phyloP scores from a whole-genome alignment of 2,797 vertebrate genomes.

The Falco novaeseelandiae region DNA sequence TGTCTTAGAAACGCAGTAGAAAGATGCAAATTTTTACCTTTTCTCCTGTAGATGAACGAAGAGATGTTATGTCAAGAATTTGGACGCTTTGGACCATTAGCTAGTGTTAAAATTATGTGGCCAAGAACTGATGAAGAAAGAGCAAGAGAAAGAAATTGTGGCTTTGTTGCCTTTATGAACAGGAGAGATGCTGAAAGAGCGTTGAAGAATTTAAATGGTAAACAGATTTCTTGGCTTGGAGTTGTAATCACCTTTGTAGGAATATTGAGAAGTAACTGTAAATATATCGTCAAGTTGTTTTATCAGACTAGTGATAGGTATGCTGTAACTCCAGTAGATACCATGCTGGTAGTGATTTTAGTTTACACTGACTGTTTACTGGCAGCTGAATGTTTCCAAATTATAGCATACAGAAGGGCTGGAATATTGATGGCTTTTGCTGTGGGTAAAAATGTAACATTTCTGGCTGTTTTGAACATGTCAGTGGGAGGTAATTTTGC shows the following conservation, averaged over 20 bases:
- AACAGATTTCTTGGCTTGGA: background rate
- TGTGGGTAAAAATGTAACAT: background rate
- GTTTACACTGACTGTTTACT: background rate
- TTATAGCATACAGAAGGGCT: background rate
- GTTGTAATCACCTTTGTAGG: background rate
- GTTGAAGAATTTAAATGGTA: constrained; percentile 97
- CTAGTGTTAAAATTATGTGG: constrained; percentile 99
- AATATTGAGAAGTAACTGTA: background rate
- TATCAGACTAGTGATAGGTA: background rate
- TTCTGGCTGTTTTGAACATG: background rate
- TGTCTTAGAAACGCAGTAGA: background rate
- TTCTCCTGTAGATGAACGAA: constrained; percentile 91
- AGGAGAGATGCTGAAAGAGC: constrained; percentile 98
- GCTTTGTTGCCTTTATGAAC: constrained; percentile 99
- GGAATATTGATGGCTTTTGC: background rate
- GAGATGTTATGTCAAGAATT: constrained; percentile 99
- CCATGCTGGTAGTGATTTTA: background rate
- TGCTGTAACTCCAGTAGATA: background rate
- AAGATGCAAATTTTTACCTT: background rate
- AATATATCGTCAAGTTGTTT: background rate
- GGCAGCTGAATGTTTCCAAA: background rate
- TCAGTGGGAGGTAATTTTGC: background rate
- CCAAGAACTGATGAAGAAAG: constrained; percentile 98
- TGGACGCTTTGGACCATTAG: constrained; percentile 95
- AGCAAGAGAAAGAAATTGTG: constrained; percentile 97